Conservation (phyloP, 2,888 invertebrate genomes). For the Masnerella sp. region DNA sequence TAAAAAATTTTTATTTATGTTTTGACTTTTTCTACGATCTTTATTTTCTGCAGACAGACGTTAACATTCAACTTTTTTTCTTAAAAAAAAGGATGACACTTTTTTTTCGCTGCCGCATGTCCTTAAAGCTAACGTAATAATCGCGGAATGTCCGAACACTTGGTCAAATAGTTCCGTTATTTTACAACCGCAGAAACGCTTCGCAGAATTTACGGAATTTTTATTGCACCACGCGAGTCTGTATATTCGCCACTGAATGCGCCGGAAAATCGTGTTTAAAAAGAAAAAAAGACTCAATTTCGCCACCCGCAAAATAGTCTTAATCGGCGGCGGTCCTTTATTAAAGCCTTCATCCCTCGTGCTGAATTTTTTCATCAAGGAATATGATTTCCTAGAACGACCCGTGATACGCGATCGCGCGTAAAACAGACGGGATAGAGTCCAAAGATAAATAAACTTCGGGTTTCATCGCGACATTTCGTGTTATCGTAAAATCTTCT, state of each 20-base stretch:
- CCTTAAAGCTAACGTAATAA: too few relatives aligned
- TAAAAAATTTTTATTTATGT: too few relatives aligned
- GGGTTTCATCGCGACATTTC: conserved; percentile 2
- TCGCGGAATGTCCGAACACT: background rate
- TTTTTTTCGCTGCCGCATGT: background rate
- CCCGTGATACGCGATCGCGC: conserved; percentile 16
- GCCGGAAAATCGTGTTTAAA: background rate
- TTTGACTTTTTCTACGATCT: too few relatives aligned
- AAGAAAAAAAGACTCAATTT: background rate
- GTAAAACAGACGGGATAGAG: background rate
- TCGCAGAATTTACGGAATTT: conserved; percentile 2
- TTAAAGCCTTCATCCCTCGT: conserved; percentile 5
- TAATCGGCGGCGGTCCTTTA: conserved; percentile 6
- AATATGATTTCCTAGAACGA: conserved; percentile 19
- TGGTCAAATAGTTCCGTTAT: conserved; percentile 1
- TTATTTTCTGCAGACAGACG: too few relatives aligned
- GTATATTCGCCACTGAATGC: too few relatives aligned
- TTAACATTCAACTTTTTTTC: too few relatives aligned
- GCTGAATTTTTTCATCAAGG: conserved; percentile 15
- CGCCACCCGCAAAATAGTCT: too few relatives aligned
- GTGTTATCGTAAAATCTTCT: conserved; percentile 18
- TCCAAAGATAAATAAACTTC: conserved; percentile 13
- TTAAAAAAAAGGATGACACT: too few relatives aligned
- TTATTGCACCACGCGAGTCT: too few relatives aligned
- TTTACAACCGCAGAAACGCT: conserved; percentile 11